These are phyloP conservation scores for Drosophila lacertosa DNA, from an alignment of 1,140 invertebrate species.

Conservation along the genomic window DNA sequence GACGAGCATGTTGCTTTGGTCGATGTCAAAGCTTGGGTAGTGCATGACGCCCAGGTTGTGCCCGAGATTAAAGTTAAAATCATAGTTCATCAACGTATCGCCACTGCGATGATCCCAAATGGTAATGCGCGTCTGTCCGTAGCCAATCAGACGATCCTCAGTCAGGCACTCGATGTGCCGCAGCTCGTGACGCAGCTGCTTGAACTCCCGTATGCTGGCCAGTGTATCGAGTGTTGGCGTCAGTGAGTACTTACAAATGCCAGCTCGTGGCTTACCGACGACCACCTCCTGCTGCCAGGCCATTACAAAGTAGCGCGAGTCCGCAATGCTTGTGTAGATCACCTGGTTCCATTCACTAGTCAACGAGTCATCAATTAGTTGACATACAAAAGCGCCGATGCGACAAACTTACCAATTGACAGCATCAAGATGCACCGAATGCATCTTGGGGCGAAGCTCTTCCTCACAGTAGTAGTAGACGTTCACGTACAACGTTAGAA, in stretches of 20 bases:
- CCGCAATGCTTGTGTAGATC: slow-evolving; percentile 69
- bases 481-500: slow-evolving; percentile 74
- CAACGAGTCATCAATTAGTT: too few relatives aligned
- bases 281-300: slow-evolving; percentile 72
- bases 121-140: slow-evolving; percentile 65
- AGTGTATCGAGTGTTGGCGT: slow-evolving; percentile 75
- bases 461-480: slow-evolving; percentile 79
- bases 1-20: slow-evolving; percentile 68
- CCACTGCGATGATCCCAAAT: slow-evolving; percentile 83
- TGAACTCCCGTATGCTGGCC: slow-evolving; percentile 80
- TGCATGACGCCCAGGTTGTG: slow-evolving; percentile 67
- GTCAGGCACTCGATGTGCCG: slow-evolving; percentile 68
- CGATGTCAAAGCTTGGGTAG: slow-evolving; percentile 69
- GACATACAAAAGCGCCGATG: too few relatives aligned
- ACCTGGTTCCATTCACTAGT: slow-evolving; percentile 57
- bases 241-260: slow-evolving; percentile 81
- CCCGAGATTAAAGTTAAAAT: slow-evolving; percentile 64
- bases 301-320: slow-evolving; percentile 79
- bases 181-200: slow-evolving; percentile 69
- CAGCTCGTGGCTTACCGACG: slow-evolving; percentile 65
- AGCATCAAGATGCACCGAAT: slow-evolving; percentile 77
- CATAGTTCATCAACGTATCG: slow-evolving; percentile 78
- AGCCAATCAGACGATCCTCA: slow-evolving; percentile 77
- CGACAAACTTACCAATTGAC: slow-evolving; percentile 76
- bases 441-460: slow-evolving; percentile 64